A percentile compares a stretch with the other conserved stretches of the same genome.
phyloP scores from a whole-genome alignment of 2,113 vertebrate species.

The Helogale parvula region DNA sequence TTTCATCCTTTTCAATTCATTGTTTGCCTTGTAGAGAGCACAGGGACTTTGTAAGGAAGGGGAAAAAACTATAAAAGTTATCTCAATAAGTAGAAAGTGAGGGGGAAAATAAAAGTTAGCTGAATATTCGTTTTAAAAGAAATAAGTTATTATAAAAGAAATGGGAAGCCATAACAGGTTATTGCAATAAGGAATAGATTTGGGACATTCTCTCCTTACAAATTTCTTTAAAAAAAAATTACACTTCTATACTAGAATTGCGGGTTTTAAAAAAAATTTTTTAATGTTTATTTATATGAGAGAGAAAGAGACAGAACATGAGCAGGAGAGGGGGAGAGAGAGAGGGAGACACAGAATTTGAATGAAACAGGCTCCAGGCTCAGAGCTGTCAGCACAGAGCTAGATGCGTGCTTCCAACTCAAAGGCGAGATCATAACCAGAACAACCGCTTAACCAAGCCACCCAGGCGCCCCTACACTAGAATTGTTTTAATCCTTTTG shows the following conservation, averaged over 20 bases:
- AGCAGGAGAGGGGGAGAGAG: too few species aligned
- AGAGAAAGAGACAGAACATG: too few species aligned
- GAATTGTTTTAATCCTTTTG: neutral
- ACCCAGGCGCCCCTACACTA: too few species aligned
- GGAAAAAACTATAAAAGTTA: neutral
- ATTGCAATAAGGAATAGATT: neutral
- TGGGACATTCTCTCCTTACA: accelerated
- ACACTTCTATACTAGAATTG: neutral
- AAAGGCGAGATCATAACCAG: too few species aligned
- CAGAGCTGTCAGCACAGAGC: too few species aligned
- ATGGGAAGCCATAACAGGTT: neutral
- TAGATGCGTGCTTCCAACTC: too few species aligned
- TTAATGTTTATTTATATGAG: too few species aligned
- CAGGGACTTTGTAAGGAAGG: neutral
- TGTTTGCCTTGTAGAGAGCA: neutral
- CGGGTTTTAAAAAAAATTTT: neutral
- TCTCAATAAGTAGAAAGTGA: neutral
- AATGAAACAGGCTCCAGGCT: too few species aligned
- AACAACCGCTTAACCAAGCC: too few species aligned
- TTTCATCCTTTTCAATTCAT: neutral
- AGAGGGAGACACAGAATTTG: too few species aligned
- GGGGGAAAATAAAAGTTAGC: neutral
- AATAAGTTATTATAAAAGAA: neutral
- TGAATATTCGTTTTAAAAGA: neutral
- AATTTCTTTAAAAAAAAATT: neutral